Evolutionary conservation across 2,888 invertebrate genomes (phyloP), one percentile per base, ranked within the genome.

Genomic region (Odontothrips loti): DNA sequence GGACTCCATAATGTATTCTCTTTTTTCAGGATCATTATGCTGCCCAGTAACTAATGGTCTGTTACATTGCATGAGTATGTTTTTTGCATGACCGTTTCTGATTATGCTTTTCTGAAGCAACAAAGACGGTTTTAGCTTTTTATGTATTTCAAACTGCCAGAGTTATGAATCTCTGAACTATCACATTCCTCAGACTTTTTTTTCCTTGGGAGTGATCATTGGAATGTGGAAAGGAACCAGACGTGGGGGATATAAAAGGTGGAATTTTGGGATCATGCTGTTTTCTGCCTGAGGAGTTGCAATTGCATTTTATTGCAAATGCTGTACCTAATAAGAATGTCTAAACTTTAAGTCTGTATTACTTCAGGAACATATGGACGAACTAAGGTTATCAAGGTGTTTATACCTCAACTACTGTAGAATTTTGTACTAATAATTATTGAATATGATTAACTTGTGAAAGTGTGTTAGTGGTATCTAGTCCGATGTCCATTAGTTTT

Each of bases 311-410:
- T 23, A n/a, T 9, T 10, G n/a, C 20, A 68, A 20, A 23, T 23
- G 20, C 23, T 68, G 4, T 8, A 68, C 27, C 23, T 23, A 4
- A 23, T 23, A 10, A 23, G 23, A 27, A 27, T n/a, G 68, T 27
- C 11, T 23, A 68, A 23, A 27, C 0, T 27, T 27, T 23, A 68
- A 68, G 68, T 68, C 68, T 68, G 68, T 68, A 68, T 68, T 68
- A 23, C 23, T 23, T 68, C 68, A 68, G 68, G 68, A 68, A 68
- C 23, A 23, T 23, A 68, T 68, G 68, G 68, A 68, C 68, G 68
- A 68, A 68, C 68, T 68, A 68, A 68, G n/a, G 68, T 23, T 68
- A 68, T 68, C 68, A 68, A 68, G 68, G n/a, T 68, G n/a, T 68
- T 68, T 23, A 68, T 9, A 27, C 15, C 20, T 51, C 15, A 51